Evolutionary conservation across 23 tunicate species (phyloP), one percentile per base, ranked within the genome.

Genomic region (Aplidium turbinatum): DNA sequence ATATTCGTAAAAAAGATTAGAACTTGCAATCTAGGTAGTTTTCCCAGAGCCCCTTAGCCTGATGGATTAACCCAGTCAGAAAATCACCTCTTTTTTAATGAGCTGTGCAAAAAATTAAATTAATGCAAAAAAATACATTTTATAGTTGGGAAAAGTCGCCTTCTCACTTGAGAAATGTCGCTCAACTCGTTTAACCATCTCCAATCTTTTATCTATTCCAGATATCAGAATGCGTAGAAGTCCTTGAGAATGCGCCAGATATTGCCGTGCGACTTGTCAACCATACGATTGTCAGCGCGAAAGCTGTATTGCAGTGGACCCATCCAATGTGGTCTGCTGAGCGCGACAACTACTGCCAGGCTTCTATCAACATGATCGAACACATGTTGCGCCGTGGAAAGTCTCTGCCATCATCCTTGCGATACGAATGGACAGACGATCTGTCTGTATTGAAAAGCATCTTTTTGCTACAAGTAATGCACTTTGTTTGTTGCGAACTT

Each of bases 281-380:
- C 36, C 92, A 72, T 19, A 66, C 38, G 1, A 27, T 71, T 23
- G 2, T 6, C n/a, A 48, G 51, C 6, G 60, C 92, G 5, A 38
- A 11, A 32, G 27, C 50, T 1, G 33, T 32, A 18, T 68, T 85
- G 23, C 68, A 71, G 16, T 45, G 63, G 18, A 80, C 77, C 16
- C 29, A 56, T 54, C n/a, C 20, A 35, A 68, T 68, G 70, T 69
- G 66, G 58, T 26, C 33, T 19, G 50, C 39, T 26, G 45, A 35
- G 20, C 51, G 85, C 19, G 45, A 48, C 1, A 64, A 70, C 29
- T 53, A 68, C 70, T 80, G 77, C 70, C 32, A 25, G 33, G 79
- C 77, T 23, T 70, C 81, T 22, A 66, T 80, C 13, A 18, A 22
- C 60, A 87, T 87, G 94, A 73, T 79, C 0, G 94, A 73, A 66